Evolutionary conservation across 2,888 invertebrate genomes (phyloP).

Genomic region (Diarsia mendica): DNA sequence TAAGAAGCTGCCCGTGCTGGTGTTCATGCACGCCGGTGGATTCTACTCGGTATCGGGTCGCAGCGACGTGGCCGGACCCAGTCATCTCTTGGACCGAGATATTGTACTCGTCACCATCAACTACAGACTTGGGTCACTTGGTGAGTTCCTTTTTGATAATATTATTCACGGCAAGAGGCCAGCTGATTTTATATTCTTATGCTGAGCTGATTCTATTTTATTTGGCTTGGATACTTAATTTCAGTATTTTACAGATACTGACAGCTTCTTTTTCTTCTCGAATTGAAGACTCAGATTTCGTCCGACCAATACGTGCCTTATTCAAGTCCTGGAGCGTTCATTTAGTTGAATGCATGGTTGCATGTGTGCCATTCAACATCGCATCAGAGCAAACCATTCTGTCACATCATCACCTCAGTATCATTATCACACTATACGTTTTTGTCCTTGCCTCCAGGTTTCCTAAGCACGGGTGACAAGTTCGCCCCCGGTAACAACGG

Average conservation of each 20-base stretch:
- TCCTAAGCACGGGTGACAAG: constrained; percentile 91
- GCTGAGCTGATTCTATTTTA: no score
- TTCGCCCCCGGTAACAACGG: constrained; percentile 92
- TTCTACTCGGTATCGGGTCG: constrained; percentile 91
- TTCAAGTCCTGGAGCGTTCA: no score
- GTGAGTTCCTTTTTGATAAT: constrained; percentile 57
- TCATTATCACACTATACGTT: background rate
- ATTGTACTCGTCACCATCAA: constrained; percentile 92
- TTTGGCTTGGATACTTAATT: no score
- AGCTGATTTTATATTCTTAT: no score
- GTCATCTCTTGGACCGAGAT: constrained; percentile 92
- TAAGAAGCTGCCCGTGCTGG: constrained; percentile 90
- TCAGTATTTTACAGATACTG: background rate
- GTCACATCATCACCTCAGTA: background rate
- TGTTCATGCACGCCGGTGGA: constrained; percentile 93
- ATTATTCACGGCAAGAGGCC: background rate
- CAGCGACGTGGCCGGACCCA: constrained; percentile 90
- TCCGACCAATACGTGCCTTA: no score
- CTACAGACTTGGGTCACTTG: constrained; percentile 91
- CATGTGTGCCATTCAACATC: no score
- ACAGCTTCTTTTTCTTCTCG: background rate
- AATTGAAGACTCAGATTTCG: no score
- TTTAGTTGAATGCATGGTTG: no score
- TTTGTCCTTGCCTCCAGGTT: constrained; percentile 79
- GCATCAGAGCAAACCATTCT: background rate